phyloP scores from a whole-genome alignment of 2,113 vertebrate genomes.

The Scolopax mira region DNA sequence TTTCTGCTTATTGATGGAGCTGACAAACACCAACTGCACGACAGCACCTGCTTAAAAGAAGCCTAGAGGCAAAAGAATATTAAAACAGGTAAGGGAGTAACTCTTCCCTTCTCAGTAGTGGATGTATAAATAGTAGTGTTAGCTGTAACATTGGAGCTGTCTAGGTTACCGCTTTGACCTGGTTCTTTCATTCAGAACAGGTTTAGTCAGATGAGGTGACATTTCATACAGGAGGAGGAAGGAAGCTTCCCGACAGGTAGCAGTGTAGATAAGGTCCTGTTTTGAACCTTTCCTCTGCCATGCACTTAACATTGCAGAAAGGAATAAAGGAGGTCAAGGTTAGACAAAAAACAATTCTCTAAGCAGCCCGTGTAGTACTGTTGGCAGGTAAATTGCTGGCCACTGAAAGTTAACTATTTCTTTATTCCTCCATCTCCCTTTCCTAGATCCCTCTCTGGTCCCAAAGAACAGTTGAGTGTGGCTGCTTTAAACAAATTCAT shows the following conservation, averaged over 20 bases:
- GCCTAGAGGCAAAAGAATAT: background rate
- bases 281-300: background rate
- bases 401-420: background rate
- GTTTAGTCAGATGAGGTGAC: background rate
- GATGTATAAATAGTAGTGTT: background rate
- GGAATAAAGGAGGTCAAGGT: background rate
- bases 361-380: background rate
- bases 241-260: background rate
- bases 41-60: background rate
- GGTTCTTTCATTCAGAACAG: background rate
- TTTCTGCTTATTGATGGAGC: background rate
- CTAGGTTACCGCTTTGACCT: constrained; percentile 9
- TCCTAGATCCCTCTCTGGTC: background rate
- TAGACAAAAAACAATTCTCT: background rate
- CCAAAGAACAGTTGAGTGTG: background rate
- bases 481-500: constrained; percentile 35
- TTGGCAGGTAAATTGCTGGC: background rate
- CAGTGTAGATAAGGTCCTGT: background rate
- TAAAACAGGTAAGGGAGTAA: background rate
- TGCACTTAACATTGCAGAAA: background rate
- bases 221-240: background rate
- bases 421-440: background rate
- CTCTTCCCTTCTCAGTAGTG: background rate
- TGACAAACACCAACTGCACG: background rate
- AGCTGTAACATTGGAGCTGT: background rate